Base-by-base conservation (phyloP, 2,888 invertebrate genomes). In the Ornithoptera priamus region DNA sequence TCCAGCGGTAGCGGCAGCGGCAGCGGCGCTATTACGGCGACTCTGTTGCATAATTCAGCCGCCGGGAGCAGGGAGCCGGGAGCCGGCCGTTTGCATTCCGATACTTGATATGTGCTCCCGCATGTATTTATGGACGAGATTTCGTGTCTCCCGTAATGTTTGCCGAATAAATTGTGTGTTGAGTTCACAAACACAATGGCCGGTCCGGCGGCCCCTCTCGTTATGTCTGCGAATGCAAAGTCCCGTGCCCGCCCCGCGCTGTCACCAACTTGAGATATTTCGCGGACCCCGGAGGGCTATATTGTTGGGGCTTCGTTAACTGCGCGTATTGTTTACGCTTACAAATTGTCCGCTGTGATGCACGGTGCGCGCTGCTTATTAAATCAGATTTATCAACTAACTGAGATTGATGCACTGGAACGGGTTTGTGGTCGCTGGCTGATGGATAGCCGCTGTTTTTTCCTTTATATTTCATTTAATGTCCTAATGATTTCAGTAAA, bases 41-140 rank as follows among this genome's bases (percentile, higher is more conserved):
- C 82, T 81, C 89, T 89, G 86, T 91, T 92, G 92, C 92, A 92
- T 92, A 92, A 92, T 92, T 89, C 92, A 91, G 89, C 83, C 90
- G 85, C 90, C 46, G 88, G 65, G 87, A 87, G 84, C 83, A 86
- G 85, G 89, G 22, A 22, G 85, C 90, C 46, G 88, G 65, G 87
- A 87, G 84, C 83, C 86, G 85, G 89, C 88, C 85, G 91, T 92
- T 90, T 91, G 92, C 92, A 91, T 92, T 91, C 90, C 89, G 90
- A 91, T 92, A 92, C 91, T 90, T 90, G 91, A 92, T 91, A 91
- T 91, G 92, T 91, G 91, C 89, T 91, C 90, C 89, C 90, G 90
- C 90, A 92, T 92, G 91, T 92, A 92, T 92, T 92, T 92, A 92
- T 92, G 92, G 90, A 90, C 92, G 87, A 90, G 92, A 92, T 92